phyloP scores from a whole-genome alignment of 2,888 invertebrate genomes.

The Meloe dianella region DNA sequence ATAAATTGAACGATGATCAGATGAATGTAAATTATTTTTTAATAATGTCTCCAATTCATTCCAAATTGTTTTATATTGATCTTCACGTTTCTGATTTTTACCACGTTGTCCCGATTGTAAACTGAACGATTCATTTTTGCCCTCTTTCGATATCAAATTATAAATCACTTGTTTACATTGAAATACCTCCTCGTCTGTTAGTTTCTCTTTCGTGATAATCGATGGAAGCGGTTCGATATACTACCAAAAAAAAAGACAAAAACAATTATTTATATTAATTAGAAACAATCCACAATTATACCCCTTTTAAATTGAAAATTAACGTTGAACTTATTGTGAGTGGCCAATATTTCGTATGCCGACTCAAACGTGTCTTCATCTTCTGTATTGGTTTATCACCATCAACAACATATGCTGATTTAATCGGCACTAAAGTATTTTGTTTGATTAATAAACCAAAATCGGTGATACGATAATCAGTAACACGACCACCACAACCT shows the following conservation, averaged over 20 bases:
- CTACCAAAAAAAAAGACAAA: conserved; percentile 57
- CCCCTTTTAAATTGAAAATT: conserved; percentile 77
- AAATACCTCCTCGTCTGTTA: conserved; percentile 85
- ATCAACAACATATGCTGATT: conserved; percentile 56
- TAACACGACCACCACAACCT: conserved; percentile 91
- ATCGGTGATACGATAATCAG: conserved; percentile 87
- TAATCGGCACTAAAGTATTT: conserved; percentile 78
- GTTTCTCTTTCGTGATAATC: conserved; percentile 79
- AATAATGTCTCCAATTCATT: conserved; percentile 85
- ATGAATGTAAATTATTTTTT: conserved; percentile 77
- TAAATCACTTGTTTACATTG: conserved; percentile 87
- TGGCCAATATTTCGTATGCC: conserved; percentile 87
- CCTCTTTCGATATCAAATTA: conserved; percentile 79
- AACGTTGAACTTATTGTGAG: conserved; percentile 88
- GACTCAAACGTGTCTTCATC: conserved; percentile 72
- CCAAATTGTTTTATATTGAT: conserved; percentile 92
- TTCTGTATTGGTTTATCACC: conserved; percentile 66
- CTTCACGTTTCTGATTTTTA: conserved; percentile 72
- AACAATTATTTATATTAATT: neutral
- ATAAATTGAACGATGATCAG: conserved; percentile 78
- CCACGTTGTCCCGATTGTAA: conserved; percentile 72
- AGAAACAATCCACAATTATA: conserved; percentile 10
- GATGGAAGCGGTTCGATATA: conserved; percentile 81
- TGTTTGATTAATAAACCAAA: conserved; percentile 88
- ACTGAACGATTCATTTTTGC: conserved; percentile 80